phyloP scores from a whole-genome alignment of 2,888 invertebrate genomes.

The Xiphydria camelus region DNA sequence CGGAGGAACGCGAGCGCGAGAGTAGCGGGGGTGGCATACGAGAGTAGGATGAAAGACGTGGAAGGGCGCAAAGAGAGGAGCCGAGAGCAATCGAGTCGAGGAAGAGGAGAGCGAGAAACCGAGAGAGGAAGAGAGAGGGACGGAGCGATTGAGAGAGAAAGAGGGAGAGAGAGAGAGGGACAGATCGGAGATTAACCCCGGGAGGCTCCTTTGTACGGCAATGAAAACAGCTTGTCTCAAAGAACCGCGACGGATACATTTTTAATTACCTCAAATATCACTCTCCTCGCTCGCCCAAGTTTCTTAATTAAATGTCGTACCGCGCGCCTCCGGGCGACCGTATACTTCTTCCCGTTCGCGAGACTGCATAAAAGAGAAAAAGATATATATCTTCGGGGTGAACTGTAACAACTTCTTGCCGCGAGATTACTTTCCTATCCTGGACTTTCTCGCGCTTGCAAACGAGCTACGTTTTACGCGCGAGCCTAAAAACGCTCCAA shows the following conservation, averaged over 20 bases:
- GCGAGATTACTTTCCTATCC: too few relatives aligned
- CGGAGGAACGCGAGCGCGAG: slow-evolving; percentile 3
- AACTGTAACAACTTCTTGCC: too few relatives aligned
- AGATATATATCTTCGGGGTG: too few relatives aligned
- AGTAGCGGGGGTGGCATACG: slow-evolving; percentile 10
- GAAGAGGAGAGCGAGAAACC: neutral
- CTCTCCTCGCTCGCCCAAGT: slow-evolving; percentile 39
- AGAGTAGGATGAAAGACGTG: slow-evolving; percentile 22
- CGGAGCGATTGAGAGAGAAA: slow-evolving; percentile 1
- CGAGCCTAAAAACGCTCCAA: too few relatives aligned
- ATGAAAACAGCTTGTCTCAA: slow-evolving; percentile 52
- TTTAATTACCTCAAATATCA: slow-evolving; percentile 57
- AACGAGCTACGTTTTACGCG: too few relatives aligned
- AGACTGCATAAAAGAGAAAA: too few relatives aligned
- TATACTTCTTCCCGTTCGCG: too few relatives aligned
- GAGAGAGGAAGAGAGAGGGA: neutral
- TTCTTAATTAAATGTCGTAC: slow-evolving; percentile 57
- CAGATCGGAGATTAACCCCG: slow-evolving; percentile 41
- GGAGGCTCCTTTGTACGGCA: slow-evolving; percentile 49
- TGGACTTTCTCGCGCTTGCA: too few relatives aligned
- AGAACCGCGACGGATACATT: slow-evolving; percentile 56
- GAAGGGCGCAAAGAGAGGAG: neutral
- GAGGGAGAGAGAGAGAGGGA: slow-evolving; percentile 4
- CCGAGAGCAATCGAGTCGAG: neutral
- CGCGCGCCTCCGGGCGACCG: slow-evolving; percentile 36